These are phyloP conservation scores for Yponomeuta evonymella DNA, from an alignment of 2,888 invertebrate genomes.

Conservation along the genomic window DNA sequence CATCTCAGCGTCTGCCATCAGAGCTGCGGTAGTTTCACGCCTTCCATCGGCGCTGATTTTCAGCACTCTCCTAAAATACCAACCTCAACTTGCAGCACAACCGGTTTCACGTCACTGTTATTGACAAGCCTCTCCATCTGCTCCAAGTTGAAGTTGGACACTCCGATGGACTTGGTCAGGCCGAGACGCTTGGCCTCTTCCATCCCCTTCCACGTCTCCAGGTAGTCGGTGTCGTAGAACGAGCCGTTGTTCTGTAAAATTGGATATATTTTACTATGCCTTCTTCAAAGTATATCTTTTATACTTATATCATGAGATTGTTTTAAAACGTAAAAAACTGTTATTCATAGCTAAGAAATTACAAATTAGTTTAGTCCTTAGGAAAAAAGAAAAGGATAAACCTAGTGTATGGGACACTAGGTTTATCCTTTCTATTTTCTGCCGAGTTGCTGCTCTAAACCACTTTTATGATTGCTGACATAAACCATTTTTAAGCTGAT, in stretches of 20 bases:
- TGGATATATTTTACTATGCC: too few relatives aligned
- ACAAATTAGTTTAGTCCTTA: too few relatives aligned
- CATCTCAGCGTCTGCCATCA: not conserved
- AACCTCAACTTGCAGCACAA: constrained; percentile 74
- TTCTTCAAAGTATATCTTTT: too few relatives aligned
- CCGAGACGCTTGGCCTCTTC: constrained; percentile 79
- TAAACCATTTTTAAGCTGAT: too few relatives aligned
- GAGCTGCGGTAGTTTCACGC: not conserved
- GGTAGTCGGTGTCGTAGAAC: constrained; percentile 73
- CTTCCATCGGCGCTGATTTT: not conserved
- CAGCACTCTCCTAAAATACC: constrained; percentile 2
- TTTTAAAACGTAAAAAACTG: too few relatives aligned
- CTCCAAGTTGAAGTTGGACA: constrained; percentile 85
- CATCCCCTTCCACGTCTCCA: constrained; percentile 83
- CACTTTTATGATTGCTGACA: too few relatives aligned
- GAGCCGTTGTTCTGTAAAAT: constrained; percentile 31
- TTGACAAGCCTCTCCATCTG: constrained; percentile 80
- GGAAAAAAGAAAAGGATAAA: too few relatives aligned
- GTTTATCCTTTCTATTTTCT: too few relatives aligned
- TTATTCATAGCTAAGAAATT: too few relatives aligned
- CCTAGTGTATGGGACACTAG: too few relatives aligned
- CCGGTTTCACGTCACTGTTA: constrained; percentile 72
- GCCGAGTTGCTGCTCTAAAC: too few relatives aligned
- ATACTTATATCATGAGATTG: too few relatives aligned
- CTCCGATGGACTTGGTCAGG: constrained; percentile 80